Percentiles rank a stretch among this genome's conserved stretches.
phyloP scores from a whole-genome alignment of 1,140 invertebrate species.

The Drosophila nasuta region DNA sequence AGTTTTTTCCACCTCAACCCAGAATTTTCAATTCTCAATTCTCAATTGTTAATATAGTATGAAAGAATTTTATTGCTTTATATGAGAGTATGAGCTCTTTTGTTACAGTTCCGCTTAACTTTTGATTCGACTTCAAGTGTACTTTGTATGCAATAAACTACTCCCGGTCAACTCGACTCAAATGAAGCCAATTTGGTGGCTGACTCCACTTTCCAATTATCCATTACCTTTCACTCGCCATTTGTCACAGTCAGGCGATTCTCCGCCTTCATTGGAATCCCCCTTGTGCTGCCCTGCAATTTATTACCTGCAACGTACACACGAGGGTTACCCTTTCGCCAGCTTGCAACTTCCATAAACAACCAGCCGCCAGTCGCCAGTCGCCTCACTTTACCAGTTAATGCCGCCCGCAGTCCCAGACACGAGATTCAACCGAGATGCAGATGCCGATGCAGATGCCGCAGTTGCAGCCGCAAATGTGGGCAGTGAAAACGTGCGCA shows the following conservation, averaged over 20 bases:
- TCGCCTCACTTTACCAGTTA: conserved; percentile 20
- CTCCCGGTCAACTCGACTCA: conserved; percentile 15
- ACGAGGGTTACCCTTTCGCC: conserved; percentile 34
- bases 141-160: neutral
- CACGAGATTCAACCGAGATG: conserved; percentile 10
- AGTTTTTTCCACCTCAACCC: conserved; percentile 47
- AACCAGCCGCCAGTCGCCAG: conserved; percentile 13
- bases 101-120: neutral
- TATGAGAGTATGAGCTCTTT: neutral
- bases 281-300: conserved; percentile 17
- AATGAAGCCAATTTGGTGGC: conserved; percentile 34
- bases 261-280: conserved; percentile 18
- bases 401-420: conserved; percentile 23
- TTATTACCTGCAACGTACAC: conserved; percentile 26
- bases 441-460: conserved; percentile 6
- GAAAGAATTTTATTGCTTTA: conserved; percentile 53
- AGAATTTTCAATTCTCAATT: conserved; percentile 36
- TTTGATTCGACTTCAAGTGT: neutral
- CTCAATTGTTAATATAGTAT: conserved; percentile 43
- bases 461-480: conserved; percentile 15
- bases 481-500: conserved; percentile 34
- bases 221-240: conserved; percentile 42
- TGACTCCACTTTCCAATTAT: conserved; percentile 51
- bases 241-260: conserved; percentile 48
- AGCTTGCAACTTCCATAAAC: conserved; percentile 39